Evolutionary conservation across 1,140 invertebrate genomes (phyloP), one percentile per base, ranked within the genome.

Genomic region (Myzus persicae): DNA sequence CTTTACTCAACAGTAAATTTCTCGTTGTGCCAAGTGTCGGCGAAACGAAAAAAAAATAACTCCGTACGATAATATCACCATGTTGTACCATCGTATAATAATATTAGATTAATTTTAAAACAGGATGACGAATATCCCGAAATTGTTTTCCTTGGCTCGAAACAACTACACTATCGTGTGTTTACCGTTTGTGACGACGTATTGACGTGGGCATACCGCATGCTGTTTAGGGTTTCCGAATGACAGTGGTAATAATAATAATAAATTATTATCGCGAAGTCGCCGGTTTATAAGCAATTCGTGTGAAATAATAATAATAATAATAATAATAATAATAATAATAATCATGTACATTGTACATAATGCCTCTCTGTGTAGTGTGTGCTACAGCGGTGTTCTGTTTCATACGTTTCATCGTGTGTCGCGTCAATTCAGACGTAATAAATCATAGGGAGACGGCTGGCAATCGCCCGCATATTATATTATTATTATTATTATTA

Each of bases 371-470:
- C 14, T 1, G 31, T 76, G 31, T n/a, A 11, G 59, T 67, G 59
- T 67, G 59, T 76, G 4, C 59, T 67, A 67, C 26, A 31, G 4
- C 59, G 59, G 5, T n/a, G 59, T 76, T n/a, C 59, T 76, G 59
- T 76, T 76, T 76, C 59, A 76, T 76, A n/a, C 59, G 59, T 76
- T 76, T 76, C 59, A 14, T n/a, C 59, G 59, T 76, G 59, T 36
- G 59, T n/a, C n/a, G n/a, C 31, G 59, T 76, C 59, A 76, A 76
- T 76, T 76, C 59, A 76, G 59, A 76, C 59, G 59, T 76, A 76
- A 76, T 76, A 76, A 76, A 76, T 76, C 59, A 76, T 76, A 76
- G 22, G n/a, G 59, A 76, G 59, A 76, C 59, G 59, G 59, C 59
- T 76, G 59, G 31, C 59, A 76, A 76, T 76, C 59, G 59, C 59